phyloP scores from a whole-genome alignment of 2,113 vertebrate species.

The Pituophis catenifer region DNA sequence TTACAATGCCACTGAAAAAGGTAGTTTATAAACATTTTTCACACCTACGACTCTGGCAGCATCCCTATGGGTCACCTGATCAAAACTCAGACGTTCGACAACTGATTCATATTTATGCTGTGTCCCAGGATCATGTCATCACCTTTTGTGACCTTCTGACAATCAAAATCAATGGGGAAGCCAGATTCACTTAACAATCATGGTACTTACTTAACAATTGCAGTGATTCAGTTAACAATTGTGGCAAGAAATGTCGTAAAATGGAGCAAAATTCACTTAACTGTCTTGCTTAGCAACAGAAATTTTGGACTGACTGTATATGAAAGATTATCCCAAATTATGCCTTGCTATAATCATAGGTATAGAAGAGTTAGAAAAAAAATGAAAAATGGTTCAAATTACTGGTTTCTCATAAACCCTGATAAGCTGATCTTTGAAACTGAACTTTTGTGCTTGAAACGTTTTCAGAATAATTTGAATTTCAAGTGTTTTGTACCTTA shows the following conservation, averaged over 20 bases:
- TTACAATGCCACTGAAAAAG: background rate
- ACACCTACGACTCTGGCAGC: background rate
- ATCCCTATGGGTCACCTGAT: background rate
- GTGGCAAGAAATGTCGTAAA: background rate
- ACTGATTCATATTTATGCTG: background rate
- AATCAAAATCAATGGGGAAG: background rate
- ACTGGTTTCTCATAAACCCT: background rate
- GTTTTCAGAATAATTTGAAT: background rate
- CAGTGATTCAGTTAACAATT: background rate
- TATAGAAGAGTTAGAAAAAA: background rate
- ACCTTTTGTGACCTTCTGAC: background rate
- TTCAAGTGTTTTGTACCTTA: background rate
- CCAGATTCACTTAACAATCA: background rate
- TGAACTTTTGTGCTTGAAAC: background rate
- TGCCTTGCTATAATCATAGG: background rate
- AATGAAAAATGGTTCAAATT: background rate
- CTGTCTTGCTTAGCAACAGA: background rate
- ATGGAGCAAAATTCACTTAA: background rate
- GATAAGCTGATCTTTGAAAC: background rate
- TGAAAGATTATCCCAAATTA: background rate
- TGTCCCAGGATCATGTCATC: background rate
- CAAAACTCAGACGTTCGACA: background rate
- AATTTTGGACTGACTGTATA: background rate
- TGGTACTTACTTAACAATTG: background rate
- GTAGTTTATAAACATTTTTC: background rate